Evolutionary conservation across 2,113 vertebrate species (phyloP).

Genomic region (Spilogale gracilis): DNA sequence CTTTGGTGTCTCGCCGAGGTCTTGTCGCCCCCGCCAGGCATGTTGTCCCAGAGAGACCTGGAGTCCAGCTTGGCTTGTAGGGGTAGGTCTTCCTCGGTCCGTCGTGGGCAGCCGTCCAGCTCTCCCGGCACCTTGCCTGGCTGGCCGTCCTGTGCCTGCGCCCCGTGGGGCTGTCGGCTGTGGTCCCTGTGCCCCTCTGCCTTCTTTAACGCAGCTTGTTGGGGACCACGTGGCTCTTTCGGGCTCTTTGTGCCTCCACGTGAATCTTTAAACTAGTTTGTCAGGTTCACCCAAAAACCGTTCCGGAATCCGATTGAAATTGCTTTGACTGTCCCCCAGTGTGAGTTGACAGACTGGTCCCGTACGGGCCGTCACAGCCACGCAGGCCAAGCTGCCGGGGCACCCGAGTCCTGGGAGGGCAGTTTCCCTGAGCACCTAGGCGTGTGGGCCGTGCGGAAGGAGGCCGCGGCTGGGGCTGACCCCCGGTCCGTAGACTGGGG

Average conservation of each 20-base stretch:
- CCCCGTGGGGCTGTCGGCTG: not conserved
- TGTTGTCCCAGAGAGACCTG: not conserved
- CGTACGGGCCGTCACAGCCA: not conserved
- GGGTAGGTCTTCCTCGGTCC: not conserved
- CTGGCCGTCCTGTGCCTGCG: not conserved
- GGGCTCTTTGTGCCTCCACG: not conserved
- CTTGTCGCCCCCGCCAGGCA: not conserved
- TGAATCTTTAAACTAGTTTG: fast-evolving
- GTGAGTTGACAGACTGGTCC: not conserved
- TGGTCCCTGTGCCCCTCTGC: not conserved
- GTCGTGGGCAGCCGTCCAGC: fast-evolving
- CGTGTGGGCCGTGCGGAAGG: not conserved
- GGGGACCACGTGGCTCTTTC: fast-evolving
- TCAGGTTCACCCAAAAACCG: not conserved
- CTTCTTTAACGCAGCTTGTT: not conserved
- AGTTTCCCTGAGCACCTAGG: not conserved
- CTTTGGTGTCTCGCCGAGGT: not conserved
- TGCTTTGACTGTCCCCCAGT: not conserved
- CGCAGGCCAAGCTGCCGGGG: not conserved
- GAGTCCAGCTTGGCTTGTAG: not conserved
- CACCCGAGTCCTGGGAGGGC: not conserved
- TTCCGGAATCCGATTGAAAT: not conserved
- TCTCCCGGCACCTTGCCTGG: not conserved
- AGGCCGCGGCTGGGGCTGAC: not conserved
- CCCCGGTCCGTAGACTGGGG: fast-evolving